phyloP scores from a whole-genome alignment of 2,797 vertebrate genomes.

The Characodon lateralis region DNA sequence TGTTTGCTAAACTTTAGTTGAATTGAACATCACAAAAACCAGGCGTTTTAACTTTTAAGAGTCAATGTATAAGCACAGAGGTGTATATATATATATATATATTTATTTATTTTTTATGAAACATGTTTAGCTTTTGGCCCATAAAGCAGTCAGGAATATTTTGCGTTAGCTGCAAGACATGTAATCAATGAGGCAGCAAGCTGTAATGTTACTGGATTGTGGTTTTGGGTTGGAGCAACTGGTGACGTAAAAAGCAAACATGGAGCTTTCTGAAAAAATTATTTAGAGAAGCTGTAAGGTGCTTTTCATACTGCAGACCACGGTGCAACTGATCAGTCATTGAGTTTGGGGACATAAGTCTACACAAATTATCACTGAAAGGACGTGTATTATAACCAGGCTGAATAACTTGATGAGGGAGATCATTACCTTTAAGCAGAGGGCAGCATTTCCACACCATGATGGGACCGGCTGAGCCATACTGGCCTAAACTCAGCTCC shows the following conservation, averaged over 20 bases:
- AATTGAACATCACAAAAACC: not conserved
- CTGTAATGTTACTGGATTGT: constrained; percentile 13
- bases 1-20: not conserved
- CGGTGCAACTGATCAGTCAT: not conserved
- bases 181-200: not conserved
- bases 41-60: not conserved
- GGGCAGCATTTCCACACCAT: constrained; percentile 90
- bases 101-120: not conserved
- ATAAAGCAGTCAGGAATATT: constrained; percentile 7
- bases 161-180: not conserved
- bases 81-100: too few relatives aligned
- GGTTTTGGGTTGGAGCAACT: constrained; percentile 10
- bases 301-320: not conserved
- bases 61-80: not conserved
- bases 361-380: not conserved
- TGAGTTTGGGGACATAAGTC: not conserved
- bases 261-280: not conserved
- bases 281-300: not conserved
- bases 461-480: constrained; percentile 83
- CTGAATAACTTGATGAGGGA: not conserved
- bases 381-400: not conserved
- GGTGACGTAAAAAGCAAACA: not conserved
- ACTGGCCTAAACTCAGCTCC: constrained; percentile 89
- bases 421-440: constrained; percentile 83
- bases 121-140: not conserved